Evolutionary conservation across 2,888 invertebrate species (phyloP).

Genomic region (Ommatoiulus sabulosus): DNA sequence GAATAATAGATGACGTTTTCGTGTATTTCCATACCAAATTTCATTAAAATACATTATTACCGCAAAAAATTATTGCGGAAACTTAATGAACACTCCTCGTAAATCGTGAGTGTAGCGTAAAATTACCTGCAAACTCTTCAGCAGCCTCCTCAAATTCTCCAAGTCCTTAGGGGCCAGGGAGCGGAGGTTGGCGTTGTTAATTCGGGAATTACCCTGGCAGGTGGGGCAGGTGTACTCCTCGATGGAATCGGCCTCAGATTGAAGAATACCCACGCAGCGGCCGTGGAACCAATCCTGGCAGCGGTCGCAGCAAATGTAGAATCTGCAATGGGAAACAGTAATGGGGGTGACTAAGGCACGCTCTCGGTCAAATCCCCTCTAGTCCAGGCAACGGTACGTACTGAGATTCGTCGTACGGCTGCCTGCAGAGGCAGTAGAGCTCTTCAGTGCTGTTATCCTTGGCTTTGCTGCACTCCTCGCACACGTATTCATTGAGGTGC

Average conservation of each 20-base stretch:
- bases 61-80: too few relatives aligned
- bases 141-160: constrained; percentile 83
- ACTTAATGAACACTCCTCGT: too few relatives aligned
- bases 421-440: constrained; percentile 94
- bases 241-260: constrained; percentile 93
- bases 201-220: constrained; percentile 89
- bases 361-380: neutral
- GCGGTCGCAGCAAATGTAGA: constrained; percentile 98
- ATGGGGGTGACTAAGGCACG: neutral
- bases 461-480: constrained; percentile 76
- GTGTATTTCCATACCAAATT: too few relatives aligned
- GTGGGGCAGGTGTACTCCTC: constrained; percentile 97
- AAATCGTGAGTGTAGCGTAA: neutral
- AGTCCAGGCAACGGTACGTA: constrained; percentile 70
- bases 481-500: constrained; percentile 85
- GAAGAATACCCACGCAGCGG: constrained; percentile 93
- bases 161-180: constrained; percentile 83
- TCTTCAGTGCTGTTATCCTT: constrained; percentile 82
- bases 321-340: constrained; percentile 73
- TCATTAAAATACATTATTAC: too few relatives aligned
- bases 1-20: too few relatives aligned
- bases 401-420: constrained; percentile 98
- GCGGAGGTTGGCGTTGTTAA: constrained; percentile 92
- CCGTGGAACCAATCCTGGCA: constrained; percentile 99
- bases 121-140: constrained; percentile 86